Percentiles rank a stretch among this genome's conserved stretches.
phyloP scores from a whole-genome alignment of 2,113 vertebrate species.

The Neodontobutis hainanensis region DNA sequence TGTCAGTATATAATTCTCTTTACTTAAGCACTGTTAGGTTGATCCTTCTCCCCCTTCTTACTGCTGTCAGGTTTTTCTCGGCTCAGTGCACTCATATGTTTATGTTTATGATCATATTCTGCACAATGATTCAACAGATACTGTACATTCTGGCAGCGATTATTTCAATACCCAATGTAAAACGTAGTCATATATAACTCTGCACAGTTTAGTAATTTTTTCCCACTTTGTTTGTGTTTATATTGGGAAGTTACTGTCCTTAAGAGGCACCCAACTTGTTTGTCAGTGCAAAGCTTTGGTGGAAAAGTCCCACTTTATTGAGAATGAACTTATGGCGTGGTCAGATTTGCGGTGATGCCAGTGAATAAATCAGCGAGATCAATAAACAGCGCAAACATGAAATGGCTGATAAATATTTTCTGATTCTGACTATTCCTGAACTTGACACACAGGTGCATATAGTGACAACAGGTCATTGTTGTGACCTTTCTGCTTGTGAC shows the following conservation, averaged over 20 bases:
- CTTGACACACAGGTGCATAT: neutral
- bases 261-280: slow-evolving; percentile 6
- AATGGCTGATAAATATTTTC: too few species aligned
- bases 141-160: slow-evolving; percentile 32
- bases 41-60: slow-evolving; percentile 31
- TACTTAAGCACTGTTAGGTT: slow-evolving; percentile 46
- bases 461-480: neutral
- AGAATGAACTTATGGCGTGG: neutral
- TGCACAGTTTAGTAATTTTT: neutral
- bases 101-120: slow-evolving; percentile 52
- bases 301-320: slow-evolving; percentile 20
- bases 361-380: too few species aligned
- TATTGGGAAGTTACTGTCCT: neutral
- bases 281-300: slow-evolving; percentile 11
- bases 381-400: too few species aligned
- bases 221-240: neutral
- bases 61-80: slow-evolving; percentile 34
- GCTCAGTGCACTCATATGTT: slow-evolving; percentile 31
- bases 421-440: neutral
- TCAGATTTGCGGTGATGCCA: slow-evolving; percentile 17
- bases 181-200: neutral
- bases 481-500: neutral
- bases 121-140: slow-evolving; percentile 60
- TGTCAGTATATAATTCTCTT: slow-evolving; percentile 33
- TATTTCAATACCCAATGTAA: neutral